A percentile compares a stretch with the other conserved stretches of the same genome.
phyloP scores from a whole-genome alignment of 1,140 invertebrate species.

The Pseudachorutes palmiensis region DNA sequence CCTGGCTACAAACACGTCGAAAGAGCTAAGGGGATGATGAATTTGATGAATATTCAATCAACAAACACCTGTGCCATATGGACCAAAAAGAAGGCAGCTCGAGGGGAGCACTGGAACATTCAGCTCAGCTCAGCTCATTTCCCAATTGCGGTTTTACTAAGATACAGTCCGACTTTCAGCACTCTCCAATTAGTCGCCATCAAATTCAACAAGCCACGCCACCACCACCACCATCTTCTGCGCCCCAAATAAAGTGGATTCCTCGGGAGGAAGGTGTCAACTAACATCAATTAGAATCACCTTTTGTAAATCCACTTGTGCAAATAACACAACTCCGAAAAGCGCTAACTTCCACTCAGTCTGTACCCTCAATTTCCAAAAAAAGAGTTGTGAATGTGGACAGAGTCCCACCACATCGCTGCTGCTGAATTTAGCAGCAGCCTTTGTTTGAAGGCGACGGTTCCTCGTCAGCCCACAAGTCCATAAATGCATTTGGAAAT shows the following conservation, averaged over 20 bases:
- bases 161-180: neutral
- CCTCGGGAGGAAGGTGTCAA: neutral
- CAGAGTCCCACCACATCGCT: too few species aligned
- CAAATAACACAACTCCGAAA: neutral
- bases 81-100: conserved; percentile 14
- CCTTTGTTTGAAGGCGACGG: too few species aligned
- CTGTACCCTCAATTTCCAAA: neutral
- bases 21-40: neutral
- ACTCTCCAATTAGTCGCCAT: conserved; percentile 5
- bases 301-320: neutral
- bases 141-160: conserved; percentile 6
- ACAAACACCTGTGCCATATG: conserved; percentile 39
- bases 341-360: too few species aligned
- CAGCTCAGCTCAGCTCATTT: conserved; percentile 23
- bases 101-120: conserved; percentile 27
- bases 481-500: too few species aligned
- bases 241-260: neutral
- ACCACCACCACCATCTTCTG: conserved; percentile 6
- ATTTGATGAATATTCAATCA: conserved; percentile 39
- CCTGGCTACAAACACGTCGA: neutral
- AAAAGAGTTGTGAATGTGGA: neutral
- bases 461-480: too few species aligned
- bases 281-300: too few species aligned
- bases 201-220: neutral
- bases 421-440: too few species aligned